Conservation (phyloP, 2,113 vertebrate species). For the Butorides virescens region DNA sequence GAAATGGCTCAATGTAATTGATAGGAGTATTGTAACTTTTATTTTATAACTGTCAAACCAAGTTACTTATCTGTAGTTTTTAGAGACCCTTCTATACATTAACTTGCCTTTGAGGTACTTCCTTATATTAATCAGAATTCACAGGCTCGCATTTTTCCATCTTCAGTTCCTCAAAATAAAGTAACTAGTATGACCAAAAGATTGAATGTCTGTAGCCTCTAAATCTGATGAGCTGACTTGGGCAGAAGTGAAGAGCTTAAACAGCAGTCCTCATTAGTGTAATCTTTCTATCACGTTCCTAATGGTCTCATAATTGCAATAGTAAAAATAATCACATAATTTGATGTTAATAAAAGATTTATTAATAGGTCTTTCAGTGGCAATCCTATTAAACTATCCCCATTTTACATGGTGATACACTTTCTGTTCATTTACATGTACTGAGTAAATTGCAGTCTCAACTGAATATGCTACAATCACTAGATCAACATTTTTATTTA, state of each 20-base stretch:
- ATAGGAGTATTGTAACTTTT: neutral
- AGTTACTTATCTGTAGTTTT: neutral
- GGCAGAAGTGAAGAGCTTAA: neutral
- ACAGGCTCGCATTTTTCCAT: neutral
- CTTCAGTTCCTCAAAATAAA: neutral
- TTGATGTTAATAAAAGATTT: neutral
- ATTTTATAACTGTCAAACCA: neutral
- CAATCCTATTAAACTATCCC: neutral
- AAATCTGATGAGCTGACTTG: neutral
- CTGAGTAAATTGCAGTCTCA: neutral
- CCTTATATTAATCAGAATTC: neutral
- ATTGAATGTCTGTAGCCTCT: neutral
- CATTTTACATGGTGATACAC: neutral
- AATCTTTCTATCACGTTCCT: neutral
- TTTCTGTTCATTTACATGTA: neutral
- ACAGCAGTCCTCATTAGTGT: neutral
- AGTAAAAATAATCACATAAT: slow-evolving; percentile 1
- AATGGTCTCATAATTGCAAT: neutral
- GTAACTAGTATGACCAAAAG: neutral
- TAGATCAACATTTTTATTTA: neutral
- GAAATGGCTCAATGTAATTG: neutral
- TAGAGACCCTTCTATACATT: neutral
- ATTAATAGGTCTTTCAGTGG: neutral
- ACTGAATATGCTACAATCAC: neutral
- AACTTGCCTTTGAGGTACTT: neutral